Conservation (phyloP, 2,797 vertebrate genomes). For the Myotis findleyi region DNA sequence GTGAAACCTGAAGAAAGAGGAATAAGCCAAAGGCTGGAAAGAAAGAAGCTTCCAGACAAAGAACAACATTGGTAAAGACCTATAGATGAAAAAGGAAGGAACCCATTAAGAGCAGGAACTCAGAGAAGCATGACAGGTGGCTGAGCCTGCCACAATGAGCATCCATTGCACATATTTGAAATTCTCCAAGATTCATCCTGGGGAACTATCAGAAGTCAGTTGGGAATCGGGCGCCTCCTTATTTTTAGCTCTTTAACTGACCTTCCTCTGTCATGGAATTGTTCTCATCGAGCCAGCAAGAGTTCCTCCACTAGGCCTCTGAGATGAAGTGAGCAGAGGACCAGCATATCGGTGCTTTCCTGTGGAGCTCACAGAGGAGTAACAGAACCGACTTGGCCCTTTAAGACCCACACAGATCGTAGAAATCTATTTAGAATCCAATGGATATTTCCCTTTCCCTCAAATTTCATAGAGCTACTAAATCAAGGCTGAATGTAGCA, state of each 20-base stretch:
- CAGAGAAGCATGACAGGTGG: not conserved
- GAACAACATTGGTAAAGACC: not conserved
- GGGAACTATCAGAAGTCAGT: not conserved
- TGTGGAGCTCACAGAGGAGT: not conserved
- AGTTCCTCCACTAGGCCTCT: not conserved
- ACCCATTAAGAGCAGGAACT: not conserved
- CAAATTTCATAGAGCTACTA: not conserved
- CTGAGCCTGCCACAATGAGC: not conserved
- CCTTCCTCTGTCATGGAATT: not conserved
- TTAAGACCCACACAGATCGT: not conserved
- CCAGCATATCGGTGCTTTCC: not conserved
- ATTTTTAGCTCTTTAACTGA: not conserved
- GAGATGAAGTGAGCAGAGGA: not conserved
- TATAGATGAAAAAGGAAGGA: not conserved
- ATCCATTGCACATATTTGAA: not conserved
- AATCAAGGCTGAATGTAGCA: not conserved
- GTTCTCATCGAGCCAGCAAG: not conserved
- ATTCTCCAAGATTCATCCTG: not conserved
- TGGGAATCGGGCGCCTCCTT: not conserved
- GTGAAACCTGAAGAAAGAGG: constrained; percentile 21
- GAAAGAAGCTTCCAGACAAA: constrained; percentile 13
- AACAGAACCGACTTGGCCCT: not conserved
- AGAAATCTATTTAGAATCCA: constrained; percentile 1
- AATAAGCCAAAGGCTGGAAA: not conserved
- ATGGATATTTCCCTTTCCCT: not conserved